phyloP scores from a whole-genome alignment of 2,113 vertebrate species.

The Benitochromis conjunctus region DNA sequence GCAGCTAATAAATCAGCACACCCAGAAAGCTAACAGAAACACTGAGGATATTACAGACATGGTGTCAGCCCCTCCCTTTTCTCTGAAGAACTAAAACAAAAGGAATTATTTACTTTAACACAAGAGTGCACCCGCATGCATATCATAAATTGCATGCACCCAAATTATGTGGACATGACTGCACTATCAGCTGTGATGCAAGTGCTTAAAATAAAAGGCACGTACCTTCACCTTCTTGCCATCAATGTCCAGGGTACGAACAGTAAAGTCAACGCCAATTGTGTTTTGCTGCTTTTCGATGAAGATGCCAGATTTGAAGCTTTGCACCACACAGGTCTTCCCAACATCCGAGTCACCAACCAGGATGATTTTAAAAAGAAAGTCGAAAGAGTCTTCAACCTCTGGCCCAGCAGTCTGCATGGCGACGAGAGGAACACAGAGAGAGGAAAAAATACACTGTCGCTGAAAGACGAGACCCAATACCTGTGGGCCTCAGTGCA shows the following conservation, averaged over 20 bases:
- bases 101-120: background rate
- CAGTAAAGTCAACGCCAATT: slow-evolving; percentile 94
- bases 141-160: background rate
- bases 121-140: background rate
- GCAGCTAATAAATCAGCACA: background rate
- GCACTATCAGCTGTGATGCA: background rate
- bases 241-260: slow-evolving; percentile 85
- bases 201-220: background rate
- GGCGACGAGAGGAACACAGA: slow-evolving; percentile 12
- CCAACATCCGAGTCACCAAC: slow-evolving; percentile 94
- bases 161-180: background rate
- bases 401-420: slow-evolving; percentile 76
- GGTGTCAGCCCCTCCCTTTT: background rate
- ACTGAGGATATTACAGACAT: background rate
- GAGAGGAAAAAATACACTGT: background rate
- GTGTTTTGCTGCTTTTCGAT: slow-evolving; percentile 89
- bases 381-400: slow-evolving; percentile 85
- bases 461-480: background rate
- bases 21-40: slow-evolving; percentile 49
- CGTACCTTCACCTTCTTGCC: slow-evolving; percentile 92
- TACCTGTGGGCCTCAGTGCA: background rate
- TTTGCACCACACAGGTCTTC: slow-evolving; percentile 93
- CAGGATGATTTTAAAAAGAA: slow-evolving; percentile 94
- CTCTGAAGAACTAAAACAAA: background rate
- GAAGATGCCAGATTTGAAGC: slow-evolving; percentile 87